These are phyloP conservation scores for Parnassius smintheus DNA, from an alignment of 2,888 invertebrate species.

Conservation along the genomic window DNA sequence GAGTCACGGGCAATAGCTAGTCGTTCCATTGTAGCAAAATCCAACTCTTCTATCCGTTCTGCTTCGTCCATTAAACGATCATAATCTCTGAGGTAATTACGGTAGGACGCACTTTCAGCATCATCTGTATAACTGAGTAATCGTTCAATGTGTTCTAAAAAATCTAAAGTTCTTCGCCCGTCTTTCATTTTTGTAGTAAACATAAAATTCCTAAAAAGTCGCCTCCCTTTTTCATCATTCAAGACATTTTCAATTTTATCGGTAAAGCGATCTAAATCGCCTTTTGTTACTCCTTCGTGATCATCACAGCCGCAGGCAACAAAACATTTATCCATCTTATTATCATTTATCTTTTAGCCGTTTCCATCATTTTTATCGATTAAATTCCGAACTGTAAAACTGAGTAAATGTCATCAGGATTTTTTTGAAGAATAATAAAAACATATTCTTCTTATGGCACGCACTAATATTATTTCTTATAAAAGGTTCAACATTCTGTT, in stretches of 20 bases:
- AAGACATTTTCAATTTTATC: constrained; percentile 77
- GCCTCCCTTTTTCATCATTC: constrained; percentile 69
- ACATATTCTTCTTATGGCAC: not conserved
- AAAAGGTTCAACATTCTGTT: no score
- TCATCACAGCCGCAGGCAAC: constrained; percentile 71
- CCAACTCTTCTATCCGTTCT: constrained; percentile 67
- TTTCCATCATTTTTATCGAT: constrained; percentile 59
- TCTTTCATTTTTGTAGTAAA: constrained; percentile 63
- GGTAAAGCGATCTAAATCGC: constrained; percentile 75
- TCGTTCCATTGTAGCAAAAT: constrained; percentile 68
- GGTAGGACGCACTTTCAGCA: constrained; percentile 53
- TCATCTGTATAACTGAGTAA: constrained; percentile 57
- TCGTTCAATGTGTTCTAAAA: constrained; percentile 68
- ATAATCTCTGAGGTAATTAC: constrained; percentile 54
- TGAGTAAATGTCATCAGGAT: not conserved
- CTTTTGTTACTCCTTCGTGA: constrained; percentile 64
- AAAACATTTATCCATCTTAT: constrained; percentile 74
- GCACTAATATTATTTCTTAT: no score
- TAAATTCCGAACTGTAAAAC: constrained; percentile 28
- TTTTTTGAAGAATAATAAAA: not conserved
- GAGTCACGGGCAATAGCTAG: constrained; percentile 56
- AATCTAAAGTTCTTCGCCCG: constrained; percentile 60
- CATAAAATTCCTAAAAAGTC: constrained; percentile 73
- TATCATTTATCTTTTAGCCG: constrained; percentile 47
- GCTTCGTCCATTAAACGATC: constrained; percentile 63